Conservation (phyloP, 1,140 invertebrate species). For the Chironomus tepperi region DNA sequence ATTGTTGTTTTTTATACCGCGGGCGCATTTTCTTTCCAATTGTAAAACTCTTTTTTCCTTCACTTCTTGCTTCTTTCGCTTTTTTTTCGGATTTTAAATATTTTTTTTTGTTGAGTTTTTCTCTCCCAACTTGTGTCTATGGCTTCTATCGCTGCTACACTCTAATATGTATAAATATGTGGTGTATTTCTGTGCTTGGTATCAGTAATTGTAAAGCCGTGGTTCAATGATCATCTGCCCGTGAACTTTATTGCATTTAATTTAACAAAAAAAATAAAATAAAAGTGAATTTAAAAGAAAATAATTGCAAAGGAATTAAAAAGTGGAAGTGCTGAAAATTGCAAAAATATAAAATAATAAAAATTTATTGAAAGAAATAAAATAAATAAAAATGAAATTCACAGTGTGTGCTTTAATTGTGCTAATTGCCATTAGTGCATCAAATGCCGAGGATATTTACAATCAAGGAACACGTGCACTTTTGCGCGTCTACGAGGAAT, state of each 20-base stretch:
- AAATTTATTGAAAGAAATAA: neutral
- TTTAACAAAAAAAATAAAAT: neutral
- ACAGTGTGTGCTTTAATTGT: conserved; percentile 11
- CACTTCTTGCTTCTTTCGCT: conserved; percentile 2
- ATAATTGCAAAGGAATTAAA: neutral
- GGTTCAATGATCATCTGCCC: conserved; percentile 24
- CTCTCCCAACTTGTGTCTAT: neutral
- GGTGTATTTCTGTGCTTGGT: neutral
- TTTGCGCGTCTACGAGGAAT: conserved; percentile 54
- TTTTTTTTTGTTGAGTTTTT: neutral
- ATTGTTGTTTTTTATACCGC: neutral
- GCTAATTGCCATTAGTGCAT: neutral
- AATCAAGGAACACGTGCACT: conserved; percentile 46
- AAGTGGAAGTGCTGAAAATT: neutral
- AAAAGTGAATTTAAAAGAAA: neutral
- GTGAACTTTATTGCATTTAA: conserved; percentile 21
- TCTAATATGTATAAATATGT: conserved; percentile 22
- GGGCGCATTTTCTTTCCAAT: conserved; percentile 22
- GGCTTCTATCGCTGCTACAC: neutral
- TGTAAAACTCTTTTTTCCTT: conserved; percentile 16
- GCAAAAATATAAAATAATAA: neutral
- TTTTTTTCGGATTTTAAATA: neutral
- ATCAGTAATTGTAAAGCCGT: conserved; percentile 25
- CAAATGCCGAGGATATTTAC: conserved; percentile 32
- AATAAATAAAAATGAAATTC: conserved; percentile 24